Base-by-base conservation (phyloP, 2,797 vertebrate genomes). In the Benthosema pterotum region DNA sequence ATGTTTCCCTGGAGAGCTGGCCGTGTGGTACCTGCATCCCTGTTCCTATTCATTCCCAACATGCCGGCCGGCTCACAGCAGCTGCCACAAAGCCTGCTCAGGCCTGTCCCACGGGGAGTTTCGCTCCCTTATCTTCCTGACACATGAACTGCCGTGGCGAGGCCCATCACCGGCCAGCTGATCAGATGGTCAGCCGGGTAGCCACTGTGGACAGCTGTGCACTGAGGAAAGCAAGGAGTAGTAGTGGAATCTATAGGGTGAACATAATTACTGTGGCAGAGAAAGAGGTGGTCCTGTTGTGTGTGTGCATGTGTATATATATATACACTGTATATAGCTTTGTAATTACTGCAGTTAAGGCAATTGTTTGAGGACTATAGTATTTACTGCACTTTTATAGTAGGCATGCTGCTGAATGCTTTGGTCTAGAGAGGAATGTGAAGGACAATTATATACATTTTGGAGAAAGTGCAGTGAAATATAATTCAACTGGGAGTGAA, bases 31-130 rank as follows among this genome's bases (percentile, higher is more conserved):
- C 22, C 48, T 62, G 22, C 43, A 42, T n/a, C 25, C 53, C 17
- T 84, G 83, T 74, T 89, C 84, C 89, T 91, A 87, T 91, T 89
- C 87, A 90, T 90, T 82, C 80, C 74, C 65, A 38, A 56, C 50
- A 71, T 70, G 69, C 72, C 78, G 88, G 84, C 84, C 62, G 13
- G 15, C 71, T 85, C 82, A 85, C 85, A 89, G 84, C 89, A 87
- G 89, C 85, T 85, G 63, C 63, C 48, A 42, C 82, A 72, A 70
- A 58, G 83, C 87, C 1, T 89, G 88, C 88, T 80, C 70, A 51
- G 83, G 80, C 89, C 69, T 84, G 88, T 83, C 80, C 32, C 55
- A 25, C 19, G 17, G 70, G 65, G 80, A 83, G 71, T 74, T 78
- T 82, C 73, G 63, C 79, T 76, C 65, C 72, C 43, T 16, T 60